Conservation (phyloP, 2,797 vertebrate species). For the Danio aesculapii region DNA sequence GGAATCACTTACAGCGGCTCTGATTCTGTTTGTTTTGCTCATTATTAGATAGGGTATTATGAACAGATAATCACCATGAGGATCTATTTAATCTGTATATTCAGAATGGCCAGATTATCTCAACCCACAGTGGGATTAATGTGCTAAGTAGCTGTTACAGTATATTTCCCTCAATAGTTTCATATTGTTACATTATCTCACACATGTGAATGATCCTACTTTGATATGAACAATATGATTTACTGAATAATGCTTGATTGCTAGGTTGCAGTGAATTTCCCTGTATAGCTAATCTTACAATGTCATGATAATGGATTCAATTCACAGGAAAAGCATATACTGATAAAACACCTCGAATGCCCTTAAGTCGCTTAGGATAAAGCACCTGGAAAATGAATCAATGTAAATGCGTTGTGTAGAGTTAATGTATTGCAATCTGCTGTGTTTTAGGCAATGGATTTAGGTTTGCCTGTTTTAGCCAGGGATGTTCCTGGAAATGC, state of each 20-base stretch:
- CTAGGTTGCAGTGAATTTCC: background rate
- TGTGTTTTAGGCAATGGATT: constrained; percentile 90
- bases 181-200: background rate
- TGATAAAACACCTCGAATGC: constrained; percentile 16
- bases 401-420: constrained; percentile 26
- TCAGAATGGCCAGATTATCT: constrained; percentile 73
- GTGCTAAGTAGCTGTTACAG: constrained; percentile 65
- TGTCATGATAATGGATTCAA: constrained; percentile 1
- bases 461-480: constrained; percentile 89
- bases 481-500: constrained; percentile 92
- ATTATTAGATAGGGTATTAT: constrained; percentile 14
- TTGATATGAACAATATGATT: background rate
- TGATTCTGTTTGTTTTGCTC: constrained; percentile 1
- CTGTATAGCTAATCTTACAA: background rate
- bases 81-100: constrained; percentile 75
- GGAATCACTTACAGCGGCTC: background rate
- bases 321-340: background rate
- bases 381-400: constrained; percentile 12
- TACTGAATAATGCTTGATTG: background rate
- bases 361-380: background rate
- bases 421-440: constrained; percentile 40
- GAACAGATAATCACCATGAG: constrained; percentile 61
- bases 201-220: background rate
- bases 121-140: constrained; percentile 71
- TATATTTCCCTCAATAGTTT: background rate